Conservation (phyloP, 2,888 invertebrate genomes). For the Elmis aenea region DNA sequence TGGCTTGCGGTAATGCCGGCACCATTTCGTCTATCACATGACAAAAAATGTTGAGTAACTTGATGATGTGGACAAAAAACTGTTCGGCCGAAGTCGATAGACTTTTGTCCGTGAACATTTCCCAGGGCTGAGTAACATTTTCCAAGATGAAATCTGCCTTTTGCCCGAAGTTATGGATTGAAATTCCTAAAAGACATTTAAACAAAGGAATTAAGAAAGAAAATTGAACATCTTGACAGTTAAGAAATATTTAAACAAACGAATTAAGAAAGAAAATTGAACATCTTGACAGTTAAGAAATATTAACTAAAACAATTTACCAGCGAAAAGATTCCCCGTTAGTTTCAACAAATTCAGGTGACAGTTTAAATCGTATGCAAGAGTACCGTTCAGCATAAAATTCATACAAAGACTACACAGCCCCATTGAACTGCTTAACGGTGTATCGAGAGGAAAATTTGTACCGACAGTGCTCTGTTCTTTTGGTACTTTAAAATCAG, state of each 20-base stretch:
- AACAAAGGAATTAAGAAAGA: too few relatives aligned
- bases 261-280: conserved; percentile 5
- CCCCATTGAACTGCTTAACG: conserved; percentile 32
- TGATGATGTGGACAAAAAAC: conserved; percentile 62
- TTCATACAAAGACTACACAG: conserved; percentile 41
- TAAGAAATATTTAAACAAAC: conserved; percentile 1
- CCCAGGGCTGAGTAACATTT: conserved; percentile 34
- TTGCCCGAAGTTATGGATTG: conserved; percentile 22
- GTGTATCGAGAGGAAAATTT: conserved; percentile 13
- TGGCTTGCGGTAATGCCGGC: conserved; percentile 50
- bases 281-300: too few relatives aligned
- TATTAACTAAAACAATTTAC: conserved; percentile 32
- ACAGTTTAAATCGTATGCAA: conserved; percentile 53
- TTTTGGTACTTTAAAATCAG: conserved; percentile 11
- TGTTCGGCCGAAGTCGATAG: conserved; percentile 57
- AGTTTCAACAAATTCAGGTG: conserved; percentile 50
- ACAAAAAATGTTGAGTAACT: conserved; percentile 67
- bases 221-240: too few relatives aligned
- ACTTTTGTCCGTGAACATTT: conserved; percentile 43
- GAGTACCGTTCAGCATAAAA: conserved; percentile 49
- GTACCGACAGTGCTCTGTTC: conserved; percentile 16
- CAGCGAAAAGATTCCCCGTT: conserved; percentile 55
- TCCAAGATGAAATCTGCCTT: conserved; percentile 27
- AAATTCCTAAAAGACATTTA: conserved; percentile 11
- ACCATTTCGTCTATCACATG: conserved; percentile 70